Conservation (phyloP, 2,888 invertebrate species). For the Aphrophora alni region DNA sequence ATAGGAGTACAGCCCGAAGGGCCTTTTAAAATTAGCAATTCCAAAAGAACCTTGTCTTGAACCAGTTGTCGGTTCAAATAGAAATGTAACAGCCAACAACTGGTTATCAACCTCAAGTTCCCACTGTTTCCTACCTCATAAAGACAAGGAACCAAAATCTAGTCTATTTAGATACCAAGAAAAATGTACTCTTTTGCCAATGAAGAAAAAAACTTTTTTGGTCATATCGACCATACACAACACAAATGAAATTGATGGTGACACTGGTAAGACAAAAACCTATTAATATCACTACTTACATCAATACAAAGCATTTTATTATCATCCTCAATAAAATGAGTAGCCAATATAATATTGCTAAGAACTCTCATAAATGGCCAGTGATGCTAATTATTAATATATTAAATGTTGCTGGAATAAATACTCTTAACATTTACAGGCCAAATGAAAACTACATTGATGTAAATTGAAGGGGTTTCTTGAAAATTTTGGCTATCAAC, state of each 20-base stretch:
- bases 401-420: conserved; percentile 14
- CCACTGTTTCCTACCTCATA: conserved; percentile 6
- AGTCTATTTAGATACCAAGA: conserved; percentile 15
- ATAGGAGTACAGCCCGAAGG: conserved; percentile 37
- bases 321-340: conserved; percentile 24
- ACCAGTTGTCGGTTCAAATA: background rate
- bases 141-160: background rate
- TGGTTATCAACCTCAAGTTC: conserved; percentile 1
- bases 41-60: conserved; percentile 30
- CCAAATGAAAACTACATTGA: background rate
- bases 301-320: conserved; percentile 9
- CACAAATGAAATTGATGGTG: background rate
- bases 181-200: background rate
- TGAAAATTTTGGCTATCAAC: background rate
- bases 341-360: conserved; percentile 12
- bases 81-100: conserved; percentile 19
- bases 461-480: background rate
- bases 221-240: conserved; percentile 15
- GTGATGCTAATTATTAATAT: background rate
- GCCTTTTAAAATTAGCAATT: conserved; percentile 39
- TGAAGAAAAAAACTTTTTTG: background rate
- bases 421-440: background rate
- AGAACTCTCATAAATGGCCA: conserved; percentile 23
- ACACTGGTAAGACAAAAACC: background rate
- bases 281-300: conserved; percentile 12